phyloP scores from a whole-genome alignment of 1,140 invertebrate species.

The Megathymus violae region DNA sequence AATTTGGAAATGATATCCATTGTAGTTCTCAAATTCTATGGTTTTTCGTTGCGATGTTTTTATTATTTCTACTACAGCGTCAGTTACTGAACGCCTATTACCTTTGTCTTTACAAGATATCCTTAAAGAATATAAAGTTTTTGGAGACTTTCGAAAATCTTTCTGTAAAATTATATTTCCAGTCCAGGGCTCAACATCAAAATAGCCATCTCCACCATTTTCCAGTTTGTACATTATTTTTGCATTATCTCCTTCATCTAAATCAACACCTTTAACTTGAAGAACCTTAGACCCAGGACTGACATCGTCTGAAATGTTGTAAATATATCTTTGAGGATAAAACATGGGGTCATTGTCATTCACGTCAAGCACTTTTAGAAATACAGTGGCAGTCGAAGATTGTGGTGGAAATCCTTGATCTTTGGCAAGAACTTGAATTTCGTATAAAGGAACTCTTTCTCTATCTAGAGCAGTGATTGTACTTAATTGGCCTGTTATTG shows the following conservation, averaged over 20 bases:
- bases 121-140: conserved; percentile 88
- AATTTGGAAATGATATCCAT: conserved; percentile 92
- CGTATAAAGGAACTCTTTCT: conserved; percentile 91
- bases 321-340: conserved; percentile 93
- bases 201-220: conserved; percentile 90
- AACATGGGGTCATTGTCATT: conserved; percentile 96
- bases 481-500: conserved; percentile 93
- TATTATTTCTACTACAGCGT: conserved; percentile 93
- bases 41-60: conserved; percentile 88
- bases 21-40: conserved; percentile 89
- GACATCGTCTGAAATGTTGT: conserved; percentile 87
- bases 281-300: conserved; percentile 87
- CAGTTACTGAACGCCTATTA: conserved; percentile 87
- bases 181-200: conserved; percentile 90
- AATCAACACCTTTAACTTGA: conserved; percentile 90
- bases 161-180: conserved; percentile 89
- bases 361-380: conserved; percentile 92
- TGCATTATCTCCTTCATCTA: conserved; percentile 93
- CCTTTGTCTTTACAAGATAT: conserved; percentile 92
- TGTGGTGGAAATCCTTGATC: conserved; percentile 95
- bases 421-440: conserved; percentile 93
- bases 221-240: conserved; percentile 90
- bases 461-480: conserved; percentile 91
- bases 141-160: conserved; percentile 85
- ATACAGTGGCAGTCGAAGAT: conserved; percentile 93